A percentile compares a stretch with the other conserved stretches of the same genome.
These are phyloP conservation scores for Pseudeuparius sepicola DNA, from an alignment of 2,888 invertebrate species.

Conservation along the genomic window DNA sequence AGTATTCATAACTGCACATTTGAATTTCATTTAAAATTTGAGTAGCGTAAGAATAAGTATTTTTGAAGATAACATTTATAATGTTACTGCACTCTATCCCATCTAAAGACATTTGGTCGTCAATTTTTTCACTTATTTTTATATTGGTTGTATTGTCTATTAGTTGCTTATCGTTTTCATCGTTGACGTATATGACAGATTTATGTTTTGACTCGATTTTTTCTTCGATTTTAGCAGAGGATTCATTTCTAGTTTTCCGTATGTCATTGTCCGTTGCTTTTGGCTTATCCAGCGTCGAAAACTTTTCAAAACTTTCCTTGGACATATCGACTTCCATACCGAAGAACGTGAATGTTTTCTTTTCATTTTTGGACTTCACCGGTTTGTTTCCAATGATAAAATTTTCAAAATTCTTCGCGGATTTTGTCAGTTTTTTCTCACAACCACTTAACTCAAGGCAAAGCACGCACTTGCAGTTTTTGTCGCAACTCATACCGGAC, in stretches of 20 bases:
- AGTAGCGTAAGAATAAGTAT: slow-evolving; percentile 35
- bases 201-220: slow-evolving; percentile 30
- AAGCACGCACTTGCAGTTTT: slow-evolving; percentile 64
- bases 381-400: slow-evolving; percentile 44
- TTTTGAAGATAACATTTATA: slow-evolving; percentile 35
- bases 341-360: slow-evolving; percentile 44
- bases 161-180: slow-evolving; percentile 16
- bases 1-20: slow-evolving; percentile 27
- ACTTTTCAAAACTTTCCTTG: slow-evolving; percentile 38
- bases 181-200: slow-evolving; percentile 36
- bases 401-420: slow-evolving; percentile 35
- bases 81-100: slow-evolving; percentile 31
- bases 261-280: not conserved
- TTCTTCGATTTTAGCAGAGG: slow-evolving; percentile 4
- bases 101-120: slow-evolving; percentile 33
- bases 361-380: slow-evolving; percentile 33
- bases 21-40: slow-evolving; percentile 36
- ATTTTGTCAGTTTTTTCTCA: slow-evolving; percentile 42
- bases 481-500: slow-evolving; percentile 52
- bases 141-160: slow-evolving; percentile 19
- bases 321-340: slow-evolving; percentile 38
- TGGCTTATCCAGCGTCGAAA: slow-evolving; percentile 35
- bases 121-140: slow-evolving; percentile 33
- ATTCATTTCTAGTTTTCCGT: slow-evolving; percentile 4
- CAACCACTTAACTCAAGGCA: slow-evolving; percentile 63